Evolutionary conservation across 2,113 vertebrate species (phyloP).

Genomic region (Tylochromis polylepis): DNA sequence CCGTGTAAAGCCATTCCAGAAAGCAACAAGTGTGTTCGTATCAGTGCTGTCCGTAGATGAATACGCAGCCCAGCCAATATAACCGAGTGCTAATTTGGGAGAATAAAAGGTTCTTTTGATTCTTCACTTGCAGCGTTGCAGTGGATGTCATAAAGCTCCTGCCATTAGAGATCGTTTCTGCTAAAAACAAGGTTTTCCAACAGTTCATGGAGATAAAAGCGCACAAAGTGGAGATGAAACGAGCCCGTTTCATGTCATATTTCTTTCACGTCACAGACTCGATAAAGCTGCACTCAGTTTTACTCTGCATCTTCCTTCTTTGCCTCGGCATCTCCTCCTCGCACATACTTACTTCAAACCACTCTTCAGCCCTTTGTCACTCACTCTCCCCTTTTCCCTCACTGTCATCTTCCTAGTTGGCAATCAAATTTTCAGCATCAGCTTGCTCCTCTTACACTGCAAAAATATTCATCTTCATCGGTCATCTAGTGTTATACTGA

Average conservation of each 20-base stretch:
- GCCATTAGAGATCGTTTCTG: neutral
- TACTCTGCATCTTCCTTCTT: conserved; percentile 1
- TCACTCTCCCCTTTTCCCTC: conserved; percentile 10
- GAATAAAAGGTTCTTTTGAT: neutral
- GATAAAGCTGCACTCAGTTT: conserved; percentile 22
- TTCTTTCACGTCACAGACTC: conserved; percentile 2
- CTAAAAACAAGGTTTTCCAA: neutral
- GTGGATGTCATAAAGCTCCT: neutral
- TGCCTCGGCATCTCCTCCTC: conserved; percentile 18
- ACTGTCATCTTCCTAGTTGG: conserved; percentile 17
- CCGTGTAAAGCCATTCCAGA: neutral
- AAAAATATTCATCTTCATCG: conserved; percentile 38
- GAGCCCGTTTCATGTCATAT: conserved; percentile 18
- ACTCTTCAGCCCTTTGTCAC: conserved; percentile 2
- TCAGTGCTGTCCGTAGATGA: neutral
- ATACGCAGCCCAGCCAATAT: neutral
- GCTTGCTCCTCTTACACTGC: conserved; percentile 34
- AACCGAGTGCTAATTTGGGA: neutral
- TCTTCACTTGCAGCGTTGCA: neutral
- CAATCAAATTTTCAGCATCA: conserved; percentile 14
- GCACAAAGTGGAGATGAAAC: conserved; percentile 53
- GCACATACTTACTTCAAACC: conserved; percentile 21
- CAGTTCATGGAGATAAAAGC: neutral
- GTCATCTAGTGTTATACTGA: neutral
- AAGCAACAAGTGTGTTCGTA: conserved; percentile 1